Evolutionary conservation across 2,113 vertebrate species (phyloP).

Genomic region (Nannobrachium achirus): DNA sequence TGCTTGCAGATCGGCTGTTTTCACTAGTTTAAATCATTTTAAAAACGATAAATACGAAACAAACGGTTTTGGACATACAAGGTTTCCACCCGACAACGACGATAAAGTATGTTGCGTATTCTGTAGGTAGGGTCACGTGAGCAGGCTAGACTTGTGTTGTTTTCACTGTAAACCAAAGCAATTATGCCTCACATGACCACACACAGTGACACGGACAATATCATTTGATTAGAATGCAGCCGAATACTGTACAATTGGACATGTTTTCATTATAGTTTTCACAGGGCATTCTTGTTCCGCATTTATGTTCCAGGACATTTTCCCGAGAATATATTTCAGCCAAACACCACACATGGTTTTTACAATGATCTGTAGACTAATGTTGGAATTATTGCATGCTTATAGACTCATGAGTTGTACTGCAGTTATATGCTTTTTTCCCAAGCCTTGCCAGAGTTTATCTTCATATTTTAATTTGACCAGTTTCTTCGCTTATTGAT

Average conservation of each 20-base stretch:
- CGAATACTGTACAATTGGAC: not conserved
- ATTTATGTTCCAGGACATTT: not conserved
- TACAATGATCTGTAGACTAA: constrained; percentile 2
- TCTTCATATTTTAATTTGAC: too few species aligned
- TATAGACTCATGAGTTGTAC: constrained; percentile 2
- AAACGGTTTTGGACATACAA: too few species aligned
- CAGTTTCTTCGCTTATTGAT: not conserved
- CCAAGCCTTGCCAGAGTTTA: too few species aligned
- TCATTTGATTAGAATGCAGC: constrained; percentile 1
- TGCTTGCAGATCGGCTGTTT: too few species aligned
- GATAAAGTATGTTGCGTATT: constrained; percentile 36
- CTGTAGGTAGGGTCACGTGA: constrained; percentile 30
- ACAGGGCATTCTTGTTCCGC: not conserved
- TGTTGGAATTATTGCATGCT: not conserved
- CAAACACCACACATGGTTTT: not conserved
- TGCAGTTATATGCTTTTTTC: too few species aligned
- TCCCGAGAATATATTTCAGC: not conserved
- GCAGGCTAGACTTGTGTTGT: constrained; percentile 15
- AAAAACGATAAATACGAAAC: too few species aligned
- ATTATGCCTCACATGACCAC: constrained; percentile 5
- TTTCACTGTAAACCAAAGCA: constrained; percentile 15
- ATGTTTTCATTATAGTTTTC: constrained; percentile 1
- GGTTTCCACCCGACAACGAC: too few species aligned
- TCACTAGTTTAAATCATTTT: too few species aligned
- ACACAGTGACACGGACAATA: constrained; percentile 2